Base-by-base conservation (phyloP, 2,888 invertebrate genomes). In the Hermodice carunculata region DNA sequence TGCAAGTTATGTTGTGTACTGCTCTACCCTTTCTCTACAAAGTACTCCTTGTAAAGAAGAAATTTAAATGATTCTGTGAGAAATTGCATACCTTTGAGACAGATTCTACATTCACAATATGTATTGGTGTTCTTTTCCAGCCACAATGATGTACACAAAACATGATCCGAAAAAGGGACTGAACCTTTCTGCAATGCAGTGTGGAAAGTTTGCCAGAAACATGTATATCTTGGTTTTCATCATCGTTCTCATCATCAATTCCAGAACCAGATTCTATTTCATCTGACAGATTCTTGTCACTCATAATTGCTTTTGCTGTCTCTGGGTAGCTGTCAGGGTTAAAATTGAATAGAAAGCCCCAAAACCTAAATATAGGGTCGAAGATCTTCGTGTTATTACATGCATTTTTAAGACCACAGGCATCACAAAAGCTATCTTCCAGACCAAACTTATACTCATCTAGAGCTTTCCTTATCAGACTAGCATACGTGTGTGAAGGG, bases 381-480 rank as follows among this genome's bases (percentile, higher is more conserved):
- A 46, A 46, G 24, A 57, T 57, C 51, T 19, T 8, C 57, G 49
- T 57, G 19, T 49, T 51, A 53, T 26, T 53, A 28, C 28, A 53
- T n/a, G 53, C 53, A 53, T 11, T n/a, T 53, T 53, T 53, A 11
- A 53, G 31, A 53, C 34, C 53, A 17, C 34, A 34, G n/a, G 53
- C 53, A 53, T 53, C 53, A 37, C 53, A 53, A 32, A 53, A 53
- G 6, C 53, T 53, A 32, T 53, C 53, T 8, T 53, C 53, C 6
- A 53, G 53, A 53, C 53, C 53, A 32, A 53, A 53, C 14, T 53
- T 34, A 53, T 31, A 53, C 17, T 53, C 49, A 49, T 22, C 24
- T 17, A 49, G 11, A 49, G 26, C 24, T 5, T 49, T 49, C 5
- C 49, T 22, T 8, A 49, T 49, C 46, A 46, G 8, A 19, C 46